phyloP scores from a whole-genome alignment of 2,888 invertebrate species.

The Patella depressa region DNA sequence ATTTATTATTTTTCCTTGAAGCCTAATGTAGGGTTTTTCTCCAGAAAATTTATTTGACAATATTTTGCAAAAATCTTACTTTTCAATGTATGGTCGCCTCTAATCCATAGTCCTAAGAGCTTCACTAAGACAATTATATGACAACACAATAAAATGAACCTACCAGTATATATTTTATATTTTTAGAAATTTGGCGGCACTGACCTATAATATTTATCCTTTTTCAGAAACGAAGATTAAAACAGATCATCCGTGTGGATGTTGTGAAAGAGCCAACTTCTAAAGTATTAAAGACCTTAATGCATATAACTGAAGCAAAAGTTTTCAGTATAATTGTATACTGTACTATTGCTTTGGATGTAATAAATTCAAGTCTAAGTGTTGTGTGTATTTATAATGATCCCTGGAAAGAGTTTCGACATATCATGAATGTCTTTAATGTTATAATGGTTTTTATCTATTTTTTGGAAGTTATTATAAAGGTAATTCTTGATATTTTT shows the following conservation, averaged over 20 bases:
- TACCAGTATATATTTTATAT: no score
- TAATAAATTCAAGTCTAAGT: conserved; percentile 48
- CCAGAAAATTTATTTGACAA: not conserved
- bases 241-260: conserved; percentile 37
- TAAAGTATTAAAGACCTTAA: conserved; percentile 18
- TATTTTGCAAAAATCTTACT: conserved; percentile 12
- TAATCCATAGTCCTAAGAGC: no score
- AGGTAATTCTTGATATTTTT: conserved; percentile 42
- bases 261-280: conserved; percentile 32
- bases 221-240: conserved; percentile 49
- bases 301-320: conserved; percentile 39
- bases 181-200: no score
- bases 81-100: no score
- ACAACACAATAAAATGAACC: no score
- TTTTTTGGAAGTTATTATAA: conserved; percentile 52
- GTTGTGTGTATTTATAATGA: conserved; percentile 42
- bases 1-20: no score
- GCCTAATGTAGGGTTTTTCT: no score
- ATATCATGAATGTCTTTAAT: conserved; percentile 48
- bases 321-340: conserved; percentile 49
- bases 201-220: not conserved
- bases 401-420: conserved; percentile 34
- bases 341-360: conserved; percentile 48
- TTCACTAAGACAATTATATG: no score
- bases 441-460: conserved; percentile 53